Evolutionary conservation across 2,797 vertebrate genomes (phyloP), one percentile per base, ranked within the genome.

Genomic region (Amblyopsis hoosieri): DNA sequence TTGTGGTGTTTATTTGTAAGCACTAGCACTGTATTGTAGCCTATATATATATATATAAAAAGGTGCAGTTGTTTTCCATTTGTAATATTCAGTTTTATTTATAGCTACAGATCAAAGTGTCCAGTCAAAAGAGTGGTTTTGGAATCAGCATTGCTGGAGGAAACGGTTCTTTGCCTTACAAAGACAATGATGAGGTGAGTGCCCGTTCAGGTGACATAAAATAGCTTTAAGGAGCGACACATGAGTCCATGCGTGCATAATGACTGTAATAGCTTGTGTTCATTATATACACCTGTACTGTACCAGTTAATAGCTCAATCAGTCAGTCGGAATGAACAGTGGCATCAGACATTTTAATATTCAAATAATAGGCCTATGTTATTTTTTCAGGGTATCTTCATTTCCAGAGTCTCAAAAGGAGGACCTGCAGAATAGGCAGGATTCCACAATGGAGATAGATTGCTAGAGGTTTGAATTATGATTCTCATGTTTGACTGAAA

Each of bases 131-230:
- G 66, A 92, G 91, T 12, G 88, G 93, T 81, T 84, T 95, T 80
- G 95, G 95, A 56, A 93, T 96, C 86, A 95, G 94, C 85, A 95
- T 96, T 71, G 95, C 94, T 62, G 95, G 94, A 81, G 95, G 94
- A 80, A 95, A 90, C 72, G 92, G 93, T 64, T 95, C 94, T 54
- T 81, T 94, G 82, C 93, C 94, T 45, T 95, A 91, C 83, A 94
- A 92, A 90, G 92, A 93, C 74, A 91, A 91, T 0, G 91, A 94
- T 72, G 94, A 96, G 90, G 95, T 95, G 69, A 85, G 86, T 76
- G 15, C 50, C 50, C 12, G 0, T 54, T 37, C 12, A 60, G 14
- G 6, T 23, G 52, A 62, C n/a, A 12, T 1, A 0, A 13, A 10
- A 23, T 71, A 49, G 3, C 55, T 17, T 1, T 45, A 49, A 29